Base-by-base conservation (phyloP, 2,797 vertebrate species). In the Merluccius polli region DNA sequence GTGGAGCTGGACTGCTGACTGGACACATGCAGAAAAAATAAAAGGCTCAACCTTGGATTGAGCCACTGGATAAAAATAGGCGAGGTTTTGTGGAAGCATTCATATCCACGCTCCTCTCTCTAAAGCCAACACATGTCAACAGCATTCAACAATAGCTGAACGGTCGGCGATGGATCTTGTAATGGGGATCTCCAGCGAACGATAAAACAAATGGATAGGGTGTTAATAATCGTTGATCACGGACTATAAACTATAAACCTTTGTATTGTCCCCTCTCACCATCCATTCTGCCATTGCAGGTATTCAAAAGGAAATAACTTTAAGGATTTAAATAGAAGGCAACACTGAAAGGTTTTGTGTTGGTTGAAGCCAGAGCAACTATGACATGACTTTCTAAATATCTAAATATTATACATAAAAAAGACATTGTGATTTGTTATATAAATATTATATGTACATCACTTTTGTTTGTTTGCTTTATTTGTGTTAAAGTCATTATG, bases 1-100 rank as follows among this genome's bases (percentile, higher is more conserved):
- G 59, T 27, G 11, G 27, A 65, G 59, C 59, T 27, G 3, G 15
- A 4, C 21, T 2, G n/a, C n/a, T 59, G 52, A 59, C 24, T 0
- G n/a, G 24, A 27, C 59, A 27, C 59, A 27, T 27, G 24, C 0
- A 29, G 59, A 65, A 29, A 65, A 65, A 65, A 65, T 27, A 27
- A 65, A 65, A 65, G 24, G 59, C 59, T 27, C 59, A 65, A 65
- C 59, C 59, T 65, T 65, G 59, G 27, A 65, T 65, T 65, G 59
- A 4, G 59, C n/a, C 59, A 65, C n/a, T 11, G 12, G 59, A 65
- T 65, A 65, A 65, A 65, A 65, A 65, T 65, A 65, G 59, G 24
- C n/a, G 12, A 10, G n/a, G 52, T 27, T 63, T 63, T 63, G 52
- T 27, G 21, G 52, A 27, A 63, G n/a, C 52, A 63, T 63, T 63